These are phyloP conservation scores for Capreolus pygargus DNA, from an alignment of 2,113 vertebrate genomes.

Conservation along the genomic window DNA sequence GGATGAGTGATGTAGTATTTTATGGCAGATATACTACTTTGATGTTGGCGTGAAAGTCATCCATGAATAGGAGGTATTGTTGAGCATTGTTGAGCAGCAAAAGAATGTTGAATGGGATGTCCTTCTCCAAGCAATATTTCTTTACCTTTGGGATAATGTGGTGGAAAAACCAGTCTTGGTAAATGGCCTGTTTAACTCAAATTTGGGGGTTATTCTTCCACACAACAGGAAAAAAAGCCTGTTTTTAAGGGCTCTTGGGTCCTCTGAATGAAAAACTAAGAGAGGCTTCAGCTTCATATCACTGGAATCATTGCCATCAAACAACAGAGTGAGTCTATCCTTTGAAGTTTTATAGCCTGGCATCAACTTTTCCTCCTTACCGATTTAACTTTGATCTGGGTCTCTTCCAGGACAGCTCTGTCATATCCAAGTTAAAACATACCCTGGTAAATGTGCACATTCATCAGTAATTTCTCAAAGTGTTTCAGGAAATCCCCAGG, in stretches of 20 bases:
- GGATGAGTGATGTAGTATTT: neutral
- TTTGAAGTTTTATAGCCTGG: no score
- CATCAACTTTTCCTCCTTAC: neutral
- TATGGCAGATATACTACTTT: neutral
- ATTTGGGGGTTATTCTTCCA: neutral
- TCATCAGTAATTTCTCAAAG: neutral
- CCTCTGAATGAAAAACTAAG: neutral
- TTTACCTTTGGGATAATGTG: neutral
- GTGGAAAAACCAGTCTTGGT: neutral
- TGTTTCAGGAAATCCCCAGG: neutral
- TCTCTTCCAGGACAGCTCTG: neutral
- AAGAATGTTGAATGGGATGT: neutral
- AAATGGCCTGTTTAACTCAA: neutral
- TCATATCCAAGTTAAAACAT: neutral
- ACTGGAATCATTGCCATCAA: no score
- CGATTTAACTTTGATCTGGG: neutral
- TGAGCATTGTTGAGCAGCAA: neutral
- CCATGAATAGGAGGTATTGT: neutral
- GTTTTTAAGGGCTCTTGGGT: neutral
- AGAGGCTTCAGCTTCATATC: no score
- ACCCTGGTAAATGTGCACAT: neutral
- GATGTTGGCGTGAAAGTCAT: neutral
- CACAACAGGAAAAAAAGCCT: neutral
- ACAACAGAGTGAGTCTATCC: no score
- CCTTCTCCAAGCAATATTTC: neutral